phyloP scores from a whole-genome alignment of 1,140 invertebrate species.

The Pectinophora gossypiella region DNA sequence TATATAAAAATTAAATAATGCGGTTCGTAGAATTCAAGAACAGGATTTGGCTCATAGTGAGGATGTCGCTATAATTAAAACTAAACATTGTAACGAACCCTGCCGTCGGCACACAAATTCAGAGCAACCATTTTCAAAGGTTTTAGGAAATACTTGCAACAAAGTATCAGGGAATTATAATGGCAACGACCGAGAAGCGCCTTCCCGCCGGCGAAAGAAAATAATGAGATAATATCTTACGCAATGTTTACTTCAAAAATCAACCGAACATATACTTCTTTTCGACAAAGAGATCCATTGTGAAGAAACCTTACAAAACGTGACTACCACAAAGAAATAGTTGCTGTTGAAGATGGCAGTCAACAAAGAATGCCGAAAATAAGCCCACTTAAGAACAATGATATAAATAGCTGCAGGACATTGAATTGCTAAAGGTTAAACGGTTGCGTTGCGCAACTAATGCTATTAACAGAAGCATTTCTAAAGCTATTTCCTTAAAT shows the following conservation, averaged over 20 bases:
- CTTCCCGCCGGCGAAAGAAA: conserved; percentile 14
- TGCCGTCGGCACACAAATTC: conserved; percentile 3
- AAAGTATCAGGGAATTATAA: conserved; percentile 16
- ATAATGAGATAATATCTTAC: conserved; percentile 35
- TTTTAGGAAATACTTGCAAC: conserved; percentile 1
- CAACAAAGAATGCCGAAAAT: conserved; percentile 17
- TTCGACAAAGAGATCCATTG: conserved; percentile 8
- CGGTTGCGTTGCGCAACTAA: conserved; percentile 33
- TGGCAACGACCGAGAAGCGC: conserved; percentile 20
- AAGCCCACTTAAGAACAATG: conserved; percentile 16
- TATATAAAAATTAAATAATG: too few species aligned
- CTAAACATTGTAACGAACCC: conserved; percentile 20
- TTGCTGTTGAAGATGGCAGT: conserved; percentile 10
- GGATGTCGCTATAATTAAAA: conserved; percentile 24
- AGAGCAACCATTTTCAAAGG: conserved; percentile 3
- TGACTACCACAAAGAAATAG: conserved; percentile 23
- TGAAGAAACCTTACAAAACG: conserved; percentile 18
- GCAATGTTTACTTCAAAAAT: conserved; percentile 38
- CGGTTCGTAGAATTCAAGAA: too few species aligned
- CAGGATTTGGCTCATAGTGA: too few species aligned
- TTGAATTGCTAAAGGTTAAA: conserved; percentile 42
- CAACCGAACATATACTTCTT: conserved; percentile 9
- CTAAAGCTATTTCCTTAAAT: conserved; percentile 13
- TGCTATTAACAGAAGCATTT: conserved; percentile 18
- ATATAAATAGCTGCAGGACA: conserved; percentile 49